A percentile compares a stretch with the other conserved stretches of the same genome.
These are phyloP conservation scores for Pholis gunnellus DNA, from an alignment of 2,113 vertebrate genomes.

Conservation along the genomic window DNA sequence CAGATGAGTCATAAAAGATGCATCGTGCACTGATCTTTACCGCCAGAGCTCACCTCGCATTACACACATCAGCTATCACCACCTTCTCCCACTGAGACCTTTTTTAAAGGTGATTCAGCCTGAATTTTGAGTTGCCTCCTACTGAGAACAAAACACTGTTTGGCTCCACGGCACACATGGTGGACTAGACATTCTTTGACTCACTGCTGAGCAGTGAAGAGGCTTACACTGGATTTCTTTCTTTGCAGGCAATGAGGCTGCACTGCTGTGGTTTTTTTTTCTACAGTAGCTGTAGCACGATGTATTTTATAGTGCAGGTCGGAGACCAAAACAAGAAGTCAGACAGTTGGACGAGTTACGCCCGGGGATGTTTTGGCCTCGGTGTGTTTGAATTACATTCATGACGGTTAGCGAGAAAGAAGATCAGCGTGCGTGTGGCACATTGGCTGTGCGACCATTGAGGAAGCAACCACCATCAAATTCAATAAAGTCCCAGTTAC, in stretches of 20 bases:
- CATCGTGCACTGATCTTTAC: constrained; percentile 20
- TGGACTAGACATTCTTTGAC: constrained; percentile 12
- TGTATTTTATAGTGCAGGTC: constrained; percentile 14
- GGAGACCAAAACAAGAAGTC: constrained; percentile 39
- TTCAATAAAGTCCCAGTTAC: constrained; percentile 39
- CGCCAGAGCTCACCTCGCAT: constrained; percentile 3
- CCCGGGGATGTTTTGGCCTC: constrained; percentile 1
- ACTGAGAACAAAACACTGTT: constrained; percentile 20
- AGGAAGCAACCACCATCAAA: constrained; percentile 38
- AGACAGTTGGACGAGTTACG: constrained; percentile 30
- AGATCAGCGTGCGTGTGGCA: constrained; percentile 6
- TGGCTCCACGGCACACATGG: constrained; percentile 12
- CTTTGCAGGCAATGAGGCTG: constrained; percentile 25
- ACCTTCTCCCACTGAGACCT: constrained; percentile 9
- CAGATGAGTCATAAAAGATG: constrained; percentile 33
- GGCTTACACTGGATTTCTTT: constrained; percentile 25
- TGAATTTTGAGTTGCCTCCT: constrained; percentile 17
- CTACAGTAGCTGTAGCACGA: background rate
- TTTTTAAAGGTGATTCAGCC: constrained; percentile 32
- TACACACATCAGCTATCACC: constrained; percentile 28
- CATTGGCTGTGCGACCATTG: constrained; percentile 16
- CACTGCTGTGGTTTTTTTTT: background rate
- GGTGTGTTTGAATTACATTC: constrained; percentile 32
- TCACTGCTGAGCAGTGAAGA: constrained; percentile 22
- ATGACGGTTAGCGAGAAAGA: background rate